Evolutionary conservation across 2,797 vertebrate species (phyloP).

Genomic region (Smutsia gigantea): DNA sequence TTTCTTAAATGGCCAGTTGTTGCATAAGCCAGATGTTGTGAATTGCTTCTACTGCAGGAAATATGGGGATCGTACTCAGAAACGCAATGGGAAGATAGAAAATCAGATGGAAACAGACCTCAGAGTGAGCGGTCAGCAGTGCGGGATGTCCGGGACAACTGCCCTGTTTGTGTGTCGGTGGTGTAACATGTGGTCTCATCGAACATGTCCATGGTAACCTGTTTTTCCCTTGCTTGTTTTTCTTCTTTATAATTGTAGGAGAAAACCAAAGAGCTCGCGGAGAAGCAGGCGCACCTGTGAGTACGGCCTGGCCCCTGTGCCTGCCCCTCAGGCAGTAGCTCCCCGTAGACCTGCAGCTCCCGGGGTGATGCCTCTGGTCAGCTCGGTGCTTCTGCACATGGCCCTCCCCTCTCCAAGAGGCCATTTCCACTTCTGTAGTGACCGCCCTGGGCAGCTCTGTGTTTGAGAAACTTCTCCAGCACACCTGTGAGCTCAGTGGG

Average conservation of each 20-base stretch:
- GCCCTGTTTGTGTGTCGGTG: rapidly evolving
- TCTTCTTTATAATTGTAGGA: constrained; percentile 87
- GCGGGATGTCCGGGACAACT: rapidly evolving
- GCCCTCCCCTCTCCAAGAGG: background rate
- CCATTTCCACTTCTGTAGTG: background rate
- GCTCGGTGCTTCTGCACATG: background rate
- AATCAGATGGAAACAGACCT: background rate
- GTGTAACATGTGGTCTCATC: rapidly evolving
- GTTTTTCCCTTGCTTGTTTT: background rate
- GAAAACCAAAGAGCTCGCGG: constrained; percentile 96
- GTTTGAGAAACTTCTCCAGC: background rate
- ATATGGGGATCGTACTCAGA: rapidly evolving
- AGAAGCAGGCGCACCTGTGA: constrained; percentile 98
- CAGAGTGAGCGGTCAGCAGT: no score
- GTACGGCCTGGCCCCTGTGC: constrained; percentile 76
- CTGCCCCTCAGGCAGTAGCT: rapidly evolving
- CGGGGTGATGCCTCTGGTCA: rapidly evolving
- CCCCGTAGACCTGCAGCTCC: background rate
- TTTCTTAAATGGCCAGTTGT: rapidly evolving
- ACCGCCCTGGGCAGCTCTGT: background rate
- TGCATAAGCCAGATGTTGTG: background rate
- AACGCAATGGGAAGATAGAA: rapidly evolving
- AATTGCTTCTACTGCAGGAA: background rate
- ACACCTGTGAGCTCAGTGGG: rapidly evolving
- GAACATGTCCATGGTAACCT: rapidly evolving